A percentile compares a stretch with the other conserved stretches of the same genome.
phyloP scores from a whole-genome alignment of 2,888 invertebrate species.

The Oscheius myriophilus region DNA sequence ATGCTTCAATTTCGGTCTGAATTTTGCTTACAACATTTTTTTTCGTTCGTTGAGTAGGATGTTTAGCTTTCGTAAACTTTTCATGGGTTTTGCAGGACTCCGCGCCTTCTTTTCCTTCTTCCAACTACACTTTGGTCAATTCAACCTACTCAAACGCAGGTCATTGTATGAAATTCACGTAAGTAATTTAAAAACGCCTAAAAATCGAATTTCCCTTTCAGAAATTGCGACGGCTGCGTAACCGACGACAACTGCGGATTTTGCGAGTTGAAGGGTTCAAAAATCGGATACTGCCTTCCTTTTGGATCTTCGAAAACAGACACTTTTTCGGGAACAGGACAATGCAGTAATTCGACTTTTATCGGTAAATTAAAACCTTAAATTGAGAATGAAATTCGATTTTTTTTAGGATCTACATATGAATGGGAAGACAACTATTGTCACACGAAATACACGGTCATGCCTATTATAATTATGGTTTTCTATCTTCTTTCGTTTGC shows the following conservation, averaged over 20 bases:
- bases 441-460: slow-evolving; percentile 70
- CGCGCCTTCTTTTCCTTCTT: slow-evolving; percentile 20
- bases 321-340: slow-evolving; percentile 45
- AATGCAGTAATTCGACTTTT: slow-evolving; percentile 24
- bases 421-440: slow-evolving; percentile 62
- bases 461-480: slow-evolving; percentile 66
- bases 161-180: slow-evolving; percentile 30
- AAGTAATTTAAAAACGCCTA: neutral
- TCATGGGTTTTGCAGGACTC: slow-evolving; percentile 46
- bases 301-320: slow-evolving; percentile 14
- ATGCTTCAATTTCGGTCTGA: too few relatives aligned
- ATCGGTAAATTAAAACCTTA: neutral
- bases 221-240: slow-evolving; percentile 73
- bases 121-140: slow-evolving; percentile 32
- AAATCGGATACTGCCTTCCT: slow-evolving; percentile 52
- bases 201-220: slow-evolving; percentile 28
- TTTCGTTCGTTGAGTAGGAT: too few relatives aligned
- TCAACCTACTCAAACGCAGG: slow-evolving; percentile 24
- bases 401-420: slow-evolving; percentile 19
- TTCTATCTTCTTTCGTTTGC: slow-evolving; percentile 57
- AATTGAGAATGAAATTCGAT: neutral
- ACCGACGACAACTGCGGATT: slow-evolving; percentile 72
- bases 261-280: slow-evolving; percentile 47
- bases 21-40: too few relatives aligned
- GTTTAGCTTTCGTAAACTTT: too few relatives aligned